Conservation (phyloP, 2,113 vertebrate genomes). For the Tor tambroides region DNA sequence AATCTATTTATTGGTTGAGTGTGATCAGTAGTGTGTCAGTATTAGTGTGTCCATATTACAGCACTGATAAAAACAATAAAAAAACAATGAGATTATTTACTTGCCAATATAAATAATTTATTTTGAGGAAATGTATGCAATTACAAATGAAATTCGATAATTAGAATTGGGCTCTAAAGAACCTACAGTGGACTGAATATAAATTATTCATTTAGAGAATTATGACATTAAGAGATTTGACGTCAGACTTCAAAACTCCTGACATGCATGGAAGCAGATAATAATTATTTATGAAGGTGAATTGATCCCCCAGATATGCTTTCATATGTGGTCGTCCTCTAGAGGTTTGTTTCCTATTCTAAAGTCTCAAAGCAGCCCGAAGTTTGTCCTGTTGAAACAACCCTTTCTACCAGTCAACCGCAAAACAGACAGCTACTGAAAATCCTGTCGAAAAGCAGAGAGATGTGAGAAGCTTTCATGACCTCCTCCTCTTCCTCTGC, state of each 20-base stretch:
- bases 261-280: background rate
- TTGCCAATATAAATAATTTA: background rate
- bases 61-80: too few species aligned
- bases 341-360: background rate
- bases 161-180: background rate
- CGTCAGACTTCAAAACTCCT: constrained; percentile 8
- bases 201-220: background rate
- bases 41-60: too few species aligned
- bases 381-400: background rate
- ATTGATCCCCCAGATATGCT: constrained; percentile 2
- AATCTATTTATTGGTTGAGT: too few species aligned
- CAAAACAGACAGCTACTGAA: background rate
- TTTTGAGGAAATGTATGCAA: background rate
- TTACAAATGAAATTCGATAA: background rate
- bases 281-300: constrained; percentile 6
- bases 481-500: constrained; percentile 20
- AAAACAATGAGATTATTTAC: background rate
- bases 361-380: background rate
- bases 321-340: background rate
- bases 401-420: background rate
- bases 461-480: constrained; percentile 3
- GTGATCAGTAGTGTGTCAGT: too few species aligned
- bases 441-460: background rate
- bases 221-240: background rate
- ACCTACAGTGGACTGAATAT: background rate